Conservation (phyloP, 2,113 vertebrate species). For the Lycaon pictus region DNA sequence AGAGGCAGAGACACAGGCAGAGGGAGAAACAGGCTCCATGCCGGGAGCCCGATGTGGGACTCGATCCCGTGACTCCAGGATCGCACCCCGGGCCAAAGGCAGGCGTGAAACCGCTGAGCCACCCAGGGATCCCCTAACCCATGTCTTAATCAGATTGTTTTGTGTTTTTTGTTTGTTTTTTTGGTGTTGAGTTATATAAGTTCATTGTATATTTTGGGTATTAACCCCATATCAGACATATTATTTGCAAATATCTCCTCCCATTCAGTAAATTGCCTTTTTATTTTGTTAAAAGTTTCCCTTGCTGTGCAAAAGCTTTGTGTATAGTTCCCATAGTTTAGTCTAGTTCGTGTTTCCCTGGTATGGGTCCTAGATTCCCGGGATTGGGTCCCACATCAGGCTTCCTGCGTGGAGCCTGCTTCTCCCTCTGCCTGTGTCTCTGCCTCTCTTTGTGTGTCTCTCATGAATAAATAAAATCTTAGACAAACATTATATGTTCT, state of each 20-base stretch:
- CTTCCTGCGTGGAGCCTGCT: no score
- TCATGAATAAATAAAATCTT: background rate
- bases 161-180: background rate
- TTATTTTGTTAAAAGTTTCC: background rate
- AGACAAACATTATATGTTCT: no score
- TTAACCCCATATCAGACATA: background rate
- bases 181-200: background rate
- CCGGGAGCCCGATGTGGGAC: no score
- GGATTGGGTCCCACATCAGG: no score
- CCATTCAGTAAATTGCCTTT: background rate
- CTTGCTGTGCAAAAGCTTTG: background rate
- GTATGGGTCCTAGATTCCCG: background rate
- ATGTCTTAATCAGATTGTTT: background rate
- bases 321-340: background rate
- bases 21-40: no score
- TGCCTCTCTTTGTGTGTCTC: no score
- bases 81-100: no score
- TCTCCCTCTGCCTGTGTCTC: no score
- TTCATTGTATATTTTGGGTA: background rate
- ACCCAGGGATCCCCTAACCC: no score
- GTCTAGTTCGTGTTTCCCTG: background rate
- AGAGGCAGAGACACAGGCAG: no score
- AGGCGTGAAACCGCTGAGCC: no score
- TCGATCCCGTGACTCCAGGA: no score
- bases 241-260: background rate